Conservation (phyloP, 2,113 vertebrate species). For the Hassar affinis region DNA sequence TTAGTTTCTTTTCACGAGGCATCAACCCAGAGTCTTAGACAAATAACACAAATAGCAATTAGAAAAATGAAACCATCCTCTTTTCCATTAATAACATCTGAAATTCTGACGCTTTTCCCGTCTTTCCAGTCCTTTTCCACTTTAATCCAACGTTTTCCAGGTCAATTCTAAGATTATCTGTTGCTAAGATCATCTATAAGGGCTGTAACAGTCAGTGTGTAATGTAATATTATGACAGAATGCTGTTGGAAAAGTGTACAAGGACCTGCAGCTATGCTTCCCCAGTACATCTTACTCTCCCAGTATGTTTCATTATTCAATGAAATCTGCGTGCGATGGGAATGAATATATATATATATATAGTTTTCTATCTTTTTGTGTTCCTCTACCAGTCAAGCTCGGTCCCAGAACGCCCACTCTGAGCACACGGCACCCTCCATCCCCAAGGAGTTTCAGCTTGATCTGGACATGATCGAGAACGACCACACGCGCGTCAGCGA, state of each 20-base stretch:
- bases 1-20: constrained; percentile 37
- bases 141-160: constrained; percentile 8
- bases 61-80: background rate
- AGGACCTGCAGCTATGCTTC: background rate
- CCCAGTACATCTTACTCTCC: background rate
- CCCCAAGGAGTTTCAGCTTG: constrained; percentile 92
- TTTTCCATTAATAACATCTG: constrained; percentile 4
- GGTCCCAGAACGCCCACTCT: constrained; percentile 81
- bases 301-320: background rate
- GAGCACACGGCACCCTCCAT: constrained; percentile 79
- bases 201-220: background rate
- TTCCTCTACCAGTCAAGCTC: constrained; percentile 82
- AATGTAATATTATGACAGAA: background rate
- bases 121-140: constrained; percentile 19
- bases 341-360: too few relatives aligned
- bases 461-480: constrained; percentile 95
- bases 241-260: constrained; percentile 31
- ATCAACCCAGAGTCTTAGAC: constrained; percentile 5
- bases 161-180: background rate
- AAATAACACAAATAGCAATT: background rate
- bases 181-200: background rate
- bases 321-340: background rate
- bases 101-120: background rate
- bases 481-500: constrained; percentile 86
- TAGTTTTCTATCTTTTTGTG: background rate